Evolutionary conservation across 2,888 invertebrate genomes (phyloP), one percentile per base, ranked within the genome.

Genomic region (Brenthis ino): DNA sequence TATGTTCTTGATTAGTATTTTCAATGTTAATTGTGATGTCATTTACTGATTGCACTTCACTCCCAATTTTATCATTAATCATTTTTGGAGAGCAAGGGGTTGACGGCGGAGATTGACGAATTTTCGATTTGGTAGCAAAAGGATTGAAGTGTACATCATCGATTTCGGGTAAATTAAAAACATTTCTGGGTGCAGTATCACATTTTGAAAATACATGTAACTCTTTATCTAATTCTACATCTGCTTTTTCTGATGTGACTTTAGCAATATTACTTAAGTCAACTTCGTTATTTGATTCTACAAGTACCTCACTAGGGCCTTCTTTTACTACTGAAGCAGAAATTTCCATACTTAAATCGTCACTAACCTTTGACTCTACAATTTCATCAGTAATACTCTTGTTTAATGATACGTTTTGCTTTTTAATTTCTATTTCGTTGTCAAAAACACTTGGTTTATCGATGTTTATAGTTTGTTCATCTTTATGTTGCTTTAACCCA

Each of bases 81-180:
- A 12, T 11, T 57, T 51, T 16, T n/a, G 57, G 14, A 48, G 13
- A 14, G 20, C 58, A 33, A 51, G 33, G 24, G 3, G 53, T 65
- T 58, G 68, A 71, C 33, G 70, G 54, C 37, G 71, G 71, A 16
- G 72, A 65, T 14, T 51, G 43, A 56, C 64, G 75, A 69, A 88
- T 80, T 82, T 83, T 89, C 12, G 85, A 80, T 74, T 85, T 88
- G 1, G 85, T 80, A n/a, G 78, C 81, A 80, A 90, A 89, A 6
- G 89, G 86, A 76, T 87, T 87, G 72, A 89, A 88, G 70, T 85
- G 83, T 12, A 78, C 76, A 64, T 88, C 87, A 73, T 88, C 84
- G 70, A 91, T 88, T 80, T 90, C 90, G 48, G 91, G 91, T 56
- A 91, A 74, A 71, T 90, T 90, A 70, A 89, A 89, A 13, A 88